Base-by-base conservation (phyloP, 35 echinoderm and acorn worm genomes). In the Nesometra sesokonis region DNA sequence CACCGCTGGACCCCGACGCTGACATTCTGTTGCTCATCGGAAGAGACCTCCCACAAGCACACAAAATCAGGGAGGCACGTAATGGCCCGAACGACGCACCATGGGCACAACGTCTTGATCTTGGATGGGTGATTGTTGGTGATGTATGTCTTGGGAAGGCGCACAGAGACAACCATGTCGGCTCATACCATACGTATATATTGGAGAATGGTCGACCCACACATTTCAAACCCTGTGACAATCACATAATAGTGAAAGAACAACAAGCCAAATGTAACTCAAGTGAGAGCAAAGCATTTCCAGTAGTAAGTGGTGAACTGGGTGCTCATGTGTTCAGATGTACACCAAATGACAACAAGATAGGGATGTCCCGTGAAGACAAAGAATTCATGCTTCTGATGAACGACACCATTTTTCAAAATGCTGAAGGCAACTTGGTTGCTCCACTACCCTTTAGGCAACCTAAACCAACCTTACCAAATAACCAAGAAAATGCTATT, bases 111-210 rank as follows among this genome's bases (percentile, higher is more conserved):
- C 79, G 90, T 13, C 34, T 87, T 35, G 84, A 82, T 34, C 43
- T 91, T 17, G 90, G 85, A 34, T 87, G 90, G 85, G 79, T 86
- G 7, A 34, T 91, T 0, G 79, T 91, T 21, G 90, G 90, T 11
- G 80, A 83, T 32, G 80, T 87, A 31, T 91, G 90, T 77, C 36
- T 87, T 33, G 78, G 57, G 1, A 43, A 23, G 37, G 47, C 46
- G 5, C 84, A 87, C 36, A 77, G 83, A 27, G 39, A 38, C 17
- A 80, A 43, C 15, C 9, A 33, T 13, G 80, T 83, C 11, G 30
- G 57, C 13, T 32, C 77, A 33, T 83, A 80, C 79, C 80, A 87
- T 30, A 77, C 46, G 3, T 82, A 34, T 32, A 40, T 79, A 13
- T 29, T 37, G 85, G 15, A 29, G 30, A 91, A 87, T 87, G 86